These are phyloP conservation scores for Potorous gilbertii DNA, from an alignment of 2,797 vertebrate genomes.

Conservation along the genomic window DNA sequence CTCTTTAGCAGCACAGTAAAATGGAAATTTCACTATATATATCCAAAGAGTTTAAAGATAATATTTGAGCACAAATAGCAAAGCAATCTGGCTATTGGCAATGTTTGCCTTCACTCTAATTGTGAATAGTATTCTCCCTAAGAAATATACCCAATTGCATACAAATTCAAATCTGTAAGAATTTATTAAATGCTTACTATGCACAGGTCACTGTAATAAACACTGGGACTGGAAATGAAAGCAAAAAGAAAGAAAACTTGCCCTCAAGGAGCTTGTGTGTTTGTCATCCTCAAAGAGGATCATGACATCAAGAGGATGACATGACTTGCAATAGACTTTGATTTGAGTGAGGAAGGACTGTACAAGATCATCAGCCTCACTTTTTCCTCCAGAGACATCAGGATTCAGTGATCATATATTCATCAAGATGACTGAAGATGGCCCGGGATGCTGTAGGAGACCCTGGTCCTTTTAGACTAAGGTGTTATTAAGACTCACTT, in stretches of 20 bases:
- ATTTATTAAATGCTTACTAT: neutral
- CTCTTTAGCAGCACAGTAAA: slow-evolving; percentile 46
- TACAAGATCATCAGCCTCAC: too few species aligned
- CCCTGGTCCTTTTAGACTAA: too few species aligned
- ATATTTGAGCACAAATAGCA: slow-evolving; percentile 52
- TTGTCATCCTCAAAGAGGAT: too few species aligned
- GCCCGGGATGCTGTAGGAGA: too few species aligned
- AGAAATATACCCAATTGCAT: slow-evolving; percentile 29
- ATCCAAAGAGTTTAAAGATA: slow-evolving; percentile 44
- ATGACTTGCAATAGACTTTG: too few species aligned
- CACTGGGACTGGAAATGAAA: neutral
- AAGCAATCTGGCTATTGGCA: slow-evolving; percentile 32
- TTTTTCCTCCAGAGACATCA: too few species aligned
- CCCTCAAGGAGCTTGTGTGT: neutral
- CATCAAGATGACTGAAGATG: too few species aligned
- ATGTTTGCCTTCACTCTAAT: slow-evolving; percentile 18
- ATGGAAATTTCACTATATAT: slow-evolving; percentile 52
- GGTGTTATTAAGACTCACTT: too few species aligned
- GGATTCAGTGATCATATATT: too few species aligned
- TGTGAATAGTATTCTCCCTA: slow-evolving; percentile 42
- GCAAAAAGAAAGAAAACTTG: neutral
- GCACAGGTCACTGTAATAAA: neutral
- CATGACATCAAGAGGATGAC: too few species aligned
- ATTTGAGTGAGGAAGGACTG: too few species aligned
- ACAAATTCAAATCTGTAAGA: neutral